Percentiles rank a stretch among this genome's conserved stretches.
These are phyloP conservation scores for Lanius collurio DNA, from an alignment of 2,113 vertebrate genomes.

Conservation along the genomic window DNA sequence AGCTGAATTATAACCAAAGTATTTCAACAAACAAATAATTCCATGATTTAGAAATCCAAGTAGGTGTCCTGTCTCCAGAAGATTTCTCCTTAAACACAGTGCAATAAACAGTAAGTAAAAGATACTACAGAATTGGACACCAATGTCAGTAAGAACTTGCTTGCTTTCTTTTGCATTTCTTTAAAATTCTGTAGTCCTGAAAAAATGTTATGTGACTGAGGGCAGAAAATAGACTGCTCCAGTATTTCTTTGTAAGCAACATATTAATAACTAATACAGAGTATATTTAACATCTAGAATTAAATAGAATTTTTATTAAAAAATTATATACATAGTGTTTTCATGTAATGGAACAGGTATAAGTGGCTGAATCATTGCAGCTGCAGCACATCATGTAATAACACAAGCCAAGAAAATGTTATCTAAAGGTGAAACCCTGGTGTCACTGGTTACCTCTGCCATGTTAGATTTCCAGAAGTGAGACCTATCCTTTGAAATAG, in stretches of 20 bases:
- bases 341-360: neutral
- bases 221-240: neutral
- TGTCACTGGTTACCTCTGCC: neutral
- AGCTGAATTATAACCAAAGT: neutral
- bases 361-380: neutral
- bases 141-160: neutral
- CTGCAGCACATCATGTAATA: neutral
- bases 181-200: neutral
- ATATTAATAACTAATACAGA: neutral
- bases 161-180: neutral
- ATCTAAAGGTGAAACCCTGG: neutral
- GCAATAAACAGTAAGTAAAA: neutral
- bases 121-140: neutral
- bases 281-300: neutral
- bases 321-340: neutral
- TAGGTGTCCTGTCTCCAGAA: neutral
- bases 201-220: neutral
- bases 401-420: neutral
- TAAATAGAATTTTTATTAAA: neutral
- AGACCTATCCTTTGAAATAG: neutral
- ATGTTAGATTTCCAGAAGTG: neutral
- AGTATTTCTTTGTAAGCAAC: neutral
- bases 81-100: neutral
- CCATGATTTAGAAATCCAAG: neutral
- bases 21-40: neutral